These are phyloP conservation scores for Actinopyga echinites DNA, from an alignment of 53 echinoderm and acorn worm genomes.

Conservation along the genomic window DNA sequence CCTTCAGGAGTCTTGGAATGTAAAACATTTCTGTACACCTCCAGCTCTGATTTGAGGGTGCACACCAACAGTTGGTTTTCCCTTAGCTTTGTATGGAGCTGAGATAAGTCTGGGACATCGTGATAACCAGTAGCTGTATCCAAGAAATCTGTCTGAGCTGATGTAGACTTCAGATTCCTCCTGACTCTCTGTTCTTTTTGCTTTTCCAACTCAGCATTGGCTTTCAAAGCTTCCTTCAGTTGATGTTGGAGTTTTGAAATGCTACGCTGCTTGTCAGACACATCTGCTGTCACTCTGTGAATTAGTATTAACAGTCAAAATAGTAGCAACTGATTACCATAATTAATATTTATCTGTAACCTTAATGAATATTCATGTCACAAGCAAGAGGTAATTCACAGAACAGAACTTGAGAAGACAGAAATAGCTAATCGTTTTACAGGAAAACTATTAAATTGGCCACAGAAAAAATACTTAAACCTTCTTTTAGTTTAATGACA, in stretches of 20 bases:
- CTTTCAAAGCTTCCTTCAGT: constrained; percentile 53
- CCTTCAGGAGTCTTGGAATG: constrained; percentile 39
- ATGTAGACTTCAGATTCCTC: neutral
- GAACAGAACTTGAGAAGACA: too few relatives aligned
- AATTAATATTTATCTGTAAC: neutral
- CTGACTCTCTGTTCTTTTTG: neutral
- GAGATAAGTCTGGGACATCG: constrained; percentile 25
- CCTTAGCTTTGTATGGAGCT: constrained; percentile 60
- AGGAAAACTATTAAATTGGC: too few relatives aligned
- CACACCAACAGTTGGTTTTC: constrained; percentile 61
- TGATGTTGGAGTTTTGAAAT: constrained; percentile 62
- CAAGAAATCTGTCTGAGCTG: neutral
- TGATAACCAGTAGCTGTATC: neutral
- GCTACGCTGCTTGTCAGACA: constrained; percentile 60
- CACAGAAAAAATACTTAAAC: too few relatives aligned
- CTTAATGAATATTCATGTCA: neutral
- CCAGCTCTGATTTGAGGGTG: constrained; percentile 71
- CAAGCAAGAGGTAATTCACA: too few relatives aligned
- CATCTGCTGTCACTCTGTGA: constrained; percentile 61
- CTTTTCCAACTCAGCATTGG: constrained; percentile 18
- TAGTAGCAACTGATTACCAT: neutral
- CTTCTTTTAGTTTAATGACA: too few relatives aligned
- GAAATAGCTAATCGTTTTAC: too few relatives aligned
- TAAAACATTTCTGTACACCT: constrained; percentile 63
- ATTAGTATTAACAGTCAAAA: neutral